Evolutionary conservation across 1,140 invertebrate genomes (phyloP), one percentile per base, ranked within the genome.

Genomic region (Eurosta solidaginis): DNA sequence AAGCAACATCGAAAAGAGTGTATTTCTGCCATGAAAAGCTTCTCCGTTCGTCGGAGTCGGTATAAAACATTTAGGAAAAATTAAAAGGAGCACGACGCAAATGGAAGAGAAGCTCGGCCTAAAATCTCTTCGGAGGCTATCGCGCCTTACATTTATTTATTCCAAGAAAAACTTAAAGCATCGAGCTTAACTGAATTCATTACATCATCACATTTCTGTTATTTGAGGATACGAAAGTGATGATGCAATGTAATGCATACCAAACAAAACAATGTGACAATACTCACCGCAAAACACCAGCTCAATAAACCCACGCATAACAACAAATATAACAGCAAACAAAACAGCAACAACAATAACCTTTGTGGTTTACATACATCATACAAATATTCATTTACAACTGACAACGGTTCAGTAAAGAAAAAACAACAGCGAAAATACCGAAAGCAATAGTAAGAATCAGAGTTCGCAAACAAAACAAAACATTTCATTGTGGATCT

Each of bases 211-310:
- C 33, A 40, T 6, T 5, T 9, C 22, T 22, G 33, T 40, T 68
- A 20, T 20, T 36, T 40, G 33, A 7, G 33, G 59, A 22, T 42
- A 22, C 33, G 59, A 68, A 68, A 68, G 59, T 68, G 59, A 20
- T 68, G 59, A 68, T 33, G 59, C 9, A 68, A 68, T 68, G 29
- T 40, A n/a, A n/a, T 68, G 59, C n/a, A n/a, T n/a, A n/a, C 17
- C 33, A 68, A 20, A 17, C n/a, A n/a, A 27, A 42, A 68, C 36
- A 68, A 68, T 40, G 59, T 40, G 33, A 68, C 59, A 68, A 29
- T 40, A 40, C 33, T 68, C 27, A 68, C 59, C 59, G 59, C 59
- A 68, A 68, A 68, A 29, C 59, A 12, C 59, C 27, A 42, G 59
- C 59, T 40, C 59, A 68, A 33, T 33, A n/a, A 2, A n/a, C 59